These are phyloP conservation scores for Xestobium rufovillosum DNA, from an alignment of 2,888 invertebrate species.

Conservation along the genomic window DNA sequence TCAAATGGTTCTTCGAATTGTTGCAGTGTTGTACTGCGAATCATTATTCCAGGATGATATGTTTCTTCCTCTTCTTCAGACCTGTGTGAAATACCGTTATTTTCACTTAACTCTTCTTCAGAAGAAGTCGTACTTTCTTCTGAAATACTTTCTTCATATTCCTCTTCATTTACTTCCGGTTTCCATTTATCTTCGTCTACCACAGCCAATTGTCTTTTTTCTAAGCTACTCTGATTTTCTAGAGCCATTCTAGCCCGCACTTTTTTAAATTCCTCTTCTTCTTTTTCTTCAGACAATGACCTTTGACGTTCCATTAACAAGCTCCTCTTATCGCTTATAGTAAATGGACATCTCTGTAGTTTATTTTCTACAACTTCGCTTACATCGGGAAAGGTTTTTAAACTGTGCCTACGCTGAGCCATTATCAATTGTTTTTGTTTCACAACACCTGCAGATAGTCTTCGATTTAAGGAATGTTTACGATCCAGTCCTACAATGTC, in stretches of 20 bases:
- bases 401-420: conserved; percentile 37
- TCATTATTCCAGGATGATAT: conserved; percentile 59
- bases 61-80: conserved; percentile 54
- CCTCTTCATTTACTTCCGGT: too few relatives aligned
- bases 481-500: conserved; percentile 44
- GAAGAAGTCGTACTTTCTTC: conserved; percentile 35
- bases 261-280: conserved; percentile 37
- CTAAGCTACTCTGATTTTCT: conserved; percentile 26
- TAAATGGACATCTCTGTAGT: conserved; percentile 29
- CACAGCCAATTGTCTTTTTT: conserved; percentile 29
- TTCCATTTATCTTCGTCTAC: conserved; percentile 45
- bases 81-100: conserved; percentile 18
- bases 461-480: conserved; percentile 43
- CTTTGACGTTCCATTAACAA: conserved; percentile 31
- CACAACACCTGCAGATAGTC: conserved; percentile 45
- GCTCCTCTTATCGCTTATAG: conserved; percentile 28
- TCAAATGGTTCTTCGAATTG: conserved; percentile 50
- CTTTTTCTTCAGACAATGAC: conserved; percentile 38
- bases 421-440: conserved; percentile 35
- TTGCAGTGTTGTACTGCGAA: conserved; percentile 33
- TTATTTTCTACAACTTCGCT: conserved; percentile 30
- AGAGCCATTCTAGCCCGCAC: conserved; percentile 34
- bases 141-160: conserved; percentile 36
- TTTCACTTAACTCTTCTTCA: conserved; percentile 32
- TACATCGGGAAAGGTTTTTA: conserved; percentile 32